A percentile compares a stretch with the other conserved stretches of the same genome.
These are phyloP conservation scores for Candidula unifasciata DNA, from an alignment of 2,888 invertebrate species.

Conservation along the genomic window DNA sequence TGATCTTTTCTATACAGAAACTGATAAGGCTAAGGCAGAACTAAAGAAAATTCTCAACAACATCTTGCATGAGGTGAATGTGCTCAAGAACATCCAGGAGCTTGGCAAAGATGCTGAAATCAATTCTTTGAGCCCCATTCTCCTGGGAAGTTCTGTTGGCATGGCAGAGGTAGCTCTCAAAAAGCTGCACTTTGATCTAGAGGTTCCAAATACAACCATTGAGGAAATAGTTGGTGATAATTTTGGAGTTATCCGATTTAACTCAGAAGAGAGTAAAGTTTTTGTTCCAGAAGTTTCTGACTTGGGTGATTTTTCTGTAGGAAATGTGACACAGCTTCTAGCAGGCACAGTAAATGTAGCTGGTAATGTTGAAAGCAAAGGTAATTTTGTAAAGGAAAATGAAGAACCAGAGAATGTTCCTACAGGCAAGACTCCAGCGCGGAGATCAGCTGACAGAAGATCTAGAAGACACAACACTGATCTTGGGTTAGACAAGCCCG, in stretches of 20 bases:
- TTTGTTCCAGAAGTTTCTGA: conserved; percentile 45
- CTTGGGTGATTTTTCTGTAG: conserved; percentile 10
- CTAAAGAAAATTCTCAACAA: conserved; percentile 53
- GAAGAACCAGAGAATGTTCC: not conserved
- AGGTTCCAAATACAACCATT: conserved; percentile 43
- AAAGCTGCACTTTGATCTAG: conserved; percentile 43
- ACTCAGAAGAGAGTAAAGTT: conserved; percentile 4
- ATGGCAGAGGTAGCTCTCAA: conserved; percentile 49
- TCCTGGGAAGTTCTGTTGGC: conserved; percentile 51
- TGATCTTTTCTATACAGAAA: conserved; percentile 49
- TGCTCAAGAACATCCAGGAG: conserved; percentile 54
- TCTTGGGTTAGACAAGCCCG: conserved; percentile 32
- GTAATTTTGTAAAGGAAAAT: not conserved
- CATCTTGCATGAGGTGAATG: conserved; percentile 56
- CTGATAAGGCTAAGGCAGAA: conserved; percentile 47
- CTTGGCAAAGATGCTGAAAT: conserved; percentile 55
- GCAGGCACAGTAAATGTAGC: not conserved
- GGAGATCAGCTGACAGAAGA: conserved; percentile 13
- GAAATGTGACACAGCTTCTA: not conserved
- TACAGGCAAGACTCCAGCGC: not conserved
- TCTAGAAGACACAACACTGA: conserved; percentile 46
- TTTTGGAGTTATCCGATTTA: conserved; percentile 53
- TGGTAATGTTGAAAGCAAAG: not conserved
- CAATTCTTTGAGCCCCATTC: conserved; percentile 43
- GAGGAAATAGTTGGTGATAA: conserved; percentile 50